Evolutionary conservation across 1,140 invertebrate species (phyloP).

Genomic region (Saxidomus purpurata): DNA sequence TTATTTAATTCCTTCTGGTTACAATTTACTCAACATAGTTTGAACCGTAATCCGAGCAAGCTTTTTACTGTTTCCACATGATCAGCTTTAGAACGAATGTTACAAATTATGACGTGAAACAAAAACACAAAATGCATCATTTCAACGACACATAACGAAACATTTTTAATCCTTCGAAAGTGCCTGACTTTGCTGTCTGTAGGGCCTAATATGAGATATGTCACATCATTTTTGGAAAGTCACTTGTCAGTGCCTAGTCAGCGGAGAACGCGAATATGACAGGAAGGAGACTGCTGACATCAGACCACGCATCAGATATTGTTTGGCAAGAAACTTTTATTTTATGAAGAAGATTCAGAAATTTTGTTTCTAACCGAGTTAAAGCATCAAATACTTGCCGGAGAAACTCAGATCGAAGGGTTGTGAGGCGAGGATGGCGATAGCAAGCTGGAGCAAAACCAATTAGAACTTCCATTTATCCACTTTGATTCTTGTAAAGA

Average conservation of each 20-base stretch:
- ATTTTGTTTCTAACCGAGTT: no score
- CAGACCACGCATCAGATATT: not conserved
- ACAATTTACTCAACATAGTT: no score
- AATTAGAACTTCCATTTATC: not conserved
- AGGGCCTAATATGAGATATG: not conserved
- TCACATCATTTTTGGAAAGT: not conserved
- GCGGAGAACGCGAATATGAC: not conserved
- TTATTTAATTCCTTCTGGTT: no score
- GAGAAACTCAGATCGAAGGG: not conserved
- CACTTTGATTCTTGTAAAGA: not conserved
- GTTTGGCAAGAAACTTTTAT: constrained; percentile 9
- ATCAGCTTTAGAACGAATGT: no score
- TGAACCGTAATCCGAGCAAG: no score
- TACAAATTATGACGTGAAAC: not conserved
- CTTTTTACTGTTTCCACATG: no score
- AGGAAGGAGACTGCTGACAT: not conserved
- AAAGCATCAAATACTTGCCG: not conserved
- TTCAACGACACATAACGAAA: not conserved
- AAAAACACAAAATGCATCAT: not conserved
- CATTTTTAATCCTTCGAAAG: not conserved
- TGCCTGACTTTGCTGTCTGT: not conserved
- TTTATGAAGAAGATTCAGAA: not conserved
- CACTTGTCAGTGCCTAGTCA: not conserved
- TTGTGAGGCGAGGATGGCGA: no score
- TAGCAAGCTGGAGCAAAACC: not conserved